These are phyloP conservation scores for Hycleus cichorii DNA, from an alignment of 1,140 invertebrate genomes.

Conservation along the genomic window DNA sequence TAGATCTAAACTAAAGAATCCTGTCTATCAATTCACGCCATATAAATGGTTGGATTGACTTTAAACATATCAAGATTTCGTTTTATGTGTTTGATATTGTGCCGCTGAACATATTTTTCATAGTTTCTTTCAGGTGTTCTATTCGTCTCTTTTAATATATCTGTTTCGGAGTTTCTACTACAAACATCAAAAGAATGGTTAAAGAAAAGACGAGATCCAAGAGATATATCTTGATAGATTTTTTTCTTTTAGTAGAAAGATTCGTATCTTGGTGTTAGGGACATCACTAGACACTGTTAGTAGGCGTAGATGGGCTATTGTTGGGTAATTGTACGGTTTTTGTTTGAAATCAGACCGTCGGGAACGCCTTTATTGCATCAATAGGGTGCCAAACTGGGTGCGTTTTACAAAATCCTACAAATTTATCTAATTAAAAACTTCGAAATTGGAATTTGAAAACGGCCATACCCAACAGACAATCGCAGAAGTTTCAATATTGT, in stretches of 20 bases:
- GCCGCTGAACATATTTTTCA: conserved; percentile 23
- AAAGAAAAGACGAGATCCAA: conserved; percentile 29
- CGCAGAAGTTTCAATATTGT: too few species aligned
- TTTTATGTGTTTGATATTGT: conserved; percentile 21
- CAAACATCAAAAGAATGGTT: too few species aligned
- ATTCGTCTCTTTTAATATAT: conserved; percentile 22
- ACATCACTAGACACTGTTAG: conserved; percentile 40
- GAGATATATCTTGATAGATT: conserved; percentile 4
- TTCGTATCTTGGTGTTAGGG: conserved; percentile 38
- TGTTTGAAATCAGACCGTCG: conserved; percentile 38
- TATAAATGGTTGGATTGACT: conserved; percentile 35
- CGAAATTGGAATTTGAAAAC: too few species aligned
- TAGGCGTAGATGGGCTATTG: conserved; percentile 41
- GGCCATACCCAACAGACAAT: too few species aligned
- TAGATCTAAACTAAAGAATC: conserved; percentile 29
- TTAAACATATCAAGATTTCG: conserved; percentile 33
- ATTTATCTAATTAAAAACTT: too few species aligned
- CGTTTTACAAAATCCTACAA: too few species aligned
- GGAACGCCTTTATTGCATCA: conserved; percentile 38
- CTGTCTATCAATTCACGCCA: conserved; percentile 29
- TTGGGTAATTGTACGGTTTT: conserved; percentile 41
- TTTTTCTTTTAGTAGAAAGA: conserved; percentile 21
- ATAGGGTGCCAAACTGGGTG: too few species aligned
- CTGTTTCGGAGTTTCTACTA: too few species aligned
- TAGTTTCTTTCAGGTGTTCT: conserved; percentile 31